A percentile compares a stretch with the other conserved stretches of the same genome.
phyloP scores from a whole-genome alignment of 2,113 vertebrate genomes.

The Cichladusa arquata region DNA sequence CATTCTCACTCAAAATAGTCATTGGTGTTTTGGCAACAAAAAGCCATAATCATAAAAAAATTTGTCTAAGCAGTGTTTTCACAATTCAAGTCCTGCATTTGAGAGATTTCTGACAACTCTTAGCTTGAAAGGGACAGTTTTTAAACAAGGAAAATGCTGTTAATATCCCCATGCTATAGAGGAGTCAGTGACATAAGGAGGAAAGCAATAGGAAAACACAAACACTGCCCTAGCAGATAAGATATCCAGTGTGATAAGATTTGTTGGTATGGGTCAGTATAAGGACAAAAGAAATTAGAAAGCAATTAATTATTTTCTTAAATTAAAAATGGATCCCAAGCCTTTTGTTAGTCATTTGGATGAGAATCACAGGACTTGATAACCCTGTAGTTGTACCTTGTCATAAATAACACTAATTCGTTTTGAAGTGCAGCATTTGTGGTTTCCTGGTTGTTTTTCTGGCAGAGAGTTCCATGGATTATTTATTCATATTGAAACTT shows the following conservation, averaged over 20 bases:
- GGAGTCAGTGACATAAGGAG: not conserved
- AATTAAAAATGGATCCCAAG: not conserved
- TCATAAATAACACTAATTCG: not conserved
- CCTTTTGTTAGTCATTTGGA: not conserved
- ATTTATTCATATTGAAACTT: not conserved
- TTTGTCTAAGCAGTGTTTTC: not conserved
- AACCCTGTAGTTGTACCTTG: not conserved
- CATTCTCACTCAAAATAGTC: not conserved
- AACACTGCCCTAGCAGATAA: not conserved
- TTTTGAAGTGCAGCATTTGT: not conserved
- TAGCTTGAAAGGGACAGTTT: not conserved
- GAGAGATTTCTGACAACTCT: not conserved
- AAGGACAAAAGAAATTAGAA: not conserved
- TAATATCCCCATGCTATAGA: not conserved
- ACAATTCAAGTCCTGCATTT: not conserved
- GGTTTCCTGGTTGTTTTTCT: not conserved
- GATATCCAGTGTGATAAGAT: not conserved
- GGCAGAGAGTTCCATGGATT: not conserved
- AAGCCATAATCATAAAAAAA: slow-evolving; percentile 10
- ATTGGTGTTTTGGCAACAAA: slow-evolving; percentile 1
- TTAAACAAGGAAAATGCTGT: not conserved
- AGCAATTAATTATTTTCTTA: not conserved
- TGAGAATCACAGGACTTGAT: not conserved
- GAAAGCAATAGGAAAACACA: not conserved
- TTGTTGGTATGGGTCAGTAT: not conserved